These are phyloP conservation scores for Tanaodytes sp. DNA, from an alignment of 2,888 invertebrate species.

Conservation along the genomic window DNA sequence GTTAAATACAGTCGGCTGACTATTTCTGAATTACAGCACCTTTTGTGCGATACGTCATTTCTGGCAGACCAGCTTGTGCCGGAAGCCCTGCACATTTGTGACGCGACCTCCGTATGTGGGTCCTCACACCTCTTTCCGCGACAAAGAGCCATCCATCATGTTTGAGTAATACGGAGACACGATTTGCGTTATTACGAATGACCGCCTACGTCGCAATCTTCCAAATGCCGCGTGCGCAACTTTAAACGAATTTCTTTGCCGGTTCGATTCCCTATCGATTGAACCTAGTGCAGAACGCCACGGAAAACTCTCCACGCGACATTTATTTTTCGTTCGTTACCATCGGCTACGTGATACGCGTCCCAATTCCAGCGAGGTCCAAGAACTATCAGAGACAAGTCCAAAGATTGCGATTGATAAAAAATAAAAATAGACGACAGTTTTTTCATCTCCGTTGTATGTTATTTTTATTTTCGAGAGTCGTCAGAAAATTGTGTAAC, in stretches of 20 bases:
- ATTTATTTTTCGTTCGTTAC: conserved; percentile 53
- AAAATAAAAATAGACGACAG: conserved; percentile 35
- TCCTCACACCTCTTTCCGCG: conserved; percentile 39
- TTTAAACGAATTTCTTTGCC: conserved; percentile 52
- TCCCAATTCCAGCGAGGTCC: conserved; percentile 25
- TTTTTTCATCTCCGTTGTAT: conserved; percentile 29
- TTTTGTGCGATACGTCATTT: conserved; percentile 68
- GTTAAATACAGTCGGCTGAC: conserved; percentile 40
- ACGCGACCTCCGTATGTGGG: conserved; percentile 34
- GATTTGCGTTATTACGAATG: conserved; percentile 68
- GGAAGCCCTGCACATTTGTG: conserved; percentile 57
- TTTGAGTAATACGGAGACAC: conserved; percentile 69
- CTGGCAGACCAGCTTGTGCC: conserved; percentile 65
- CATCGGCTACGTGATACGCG: conserved; percentile 46
- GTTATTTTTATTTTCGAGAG: conserved; percentile 4
- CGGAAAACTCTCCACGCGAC: conserved; percentile 46
- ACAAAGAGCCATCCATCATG: conserved; percentile 67
- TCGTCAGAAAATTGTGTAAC: background rate
- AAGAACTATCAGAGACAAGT: conserved; percentile 27
- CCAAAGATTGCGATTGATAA: conserved; percentile 45
- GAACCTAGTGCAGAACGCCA: conserved; percentile 21
- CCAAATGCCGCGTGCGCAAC: conserved; percentile 38
- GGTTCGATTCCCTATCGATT: conserved; percentile 43
- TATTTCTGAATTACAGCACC: conserved; percentile 58
- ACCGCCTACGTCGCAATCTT: conserved; percentile 57